phyloP scores from a whole-genome alignment of 1,140 invertebrate species.

The Bathynomus jamesi region DNA sequence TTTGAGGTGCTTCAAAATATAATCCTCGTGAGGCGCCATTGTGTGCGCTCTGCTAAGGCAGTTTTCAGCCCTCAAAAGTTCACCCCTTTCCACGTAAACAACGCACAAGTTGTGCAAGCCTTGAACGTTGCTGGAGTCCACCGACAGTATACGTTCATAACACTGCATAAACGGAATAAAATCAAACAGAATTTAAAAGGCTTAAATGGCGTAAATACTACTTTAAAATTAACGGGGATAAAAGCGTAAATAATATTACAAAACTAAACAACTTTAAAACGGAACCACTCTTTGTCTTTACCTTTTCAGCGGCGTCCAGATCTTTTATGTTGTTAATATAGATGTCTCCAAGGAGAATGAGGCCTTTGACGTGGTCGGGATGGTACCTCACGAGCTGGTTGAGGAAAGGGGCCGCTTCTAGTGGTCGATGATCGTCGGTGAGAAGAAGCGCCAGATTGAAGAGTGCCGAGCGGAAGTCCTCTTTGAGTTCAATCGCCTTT shows the following conservation, averaged over 20 bases:
- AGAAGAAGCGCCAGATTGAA: slow-evolving; percentile 89
- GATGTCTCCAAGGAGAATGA: slow-evolving; percentile 90
- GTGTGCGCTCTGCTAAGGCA: slow-evolving; percentile 71
- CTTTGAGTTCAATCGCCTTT: slow-evolving; percentile 42
- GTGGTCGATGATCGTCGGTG: slow-evolving; percentile 73
- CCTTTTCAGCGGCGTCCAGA: slow-evolving; percentile 80
- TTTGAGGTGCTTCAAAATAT: slow-evolving; percentile 76
- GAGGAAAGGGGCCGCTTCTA: slow-evolving; percentile 86
- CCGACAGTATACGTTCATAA: slow-evolving; percentile 73
- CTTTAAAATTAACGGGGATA: too few species aligned
- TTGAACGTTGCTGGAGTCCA: slow-evolving; percentile 87
- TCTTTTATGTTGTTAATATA: slow-evolving; percentile 95
- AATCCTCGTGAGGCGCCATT: slow-evolving; percentile 78
- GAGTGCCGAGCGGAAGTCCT: slow-evolving; percentile 73
- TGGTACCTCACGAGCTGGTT: slow-evolving; percentile 84
- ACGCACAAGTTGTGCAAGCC: slow-evolving; percentile 93
- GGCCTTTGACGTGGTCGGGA: slow-evolving; percentile 88
- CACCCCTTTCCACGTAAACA: slow-evolving; percentile 83
- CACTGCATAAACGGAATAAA: slow-evolving; percentile 63
- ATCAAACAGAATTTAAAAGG: too few species aligned
- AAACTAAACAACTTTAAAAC: too few species aligned
- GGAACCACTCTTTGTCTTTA: too few species aligned
- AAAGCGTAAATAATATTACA: too few species aligned
- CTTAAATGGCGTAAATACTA: too few species aligned
- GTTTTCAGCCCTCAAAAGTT: slow-evolving; percentile 67